A percentile compares a stretch with the other conserved stretches of the same genome.
These are phyloP conservation scores for Orthonevra nobilis DNA, from an alignment of 2,888 invertebrate genomes.

Conservation along the genomic window DNA sequence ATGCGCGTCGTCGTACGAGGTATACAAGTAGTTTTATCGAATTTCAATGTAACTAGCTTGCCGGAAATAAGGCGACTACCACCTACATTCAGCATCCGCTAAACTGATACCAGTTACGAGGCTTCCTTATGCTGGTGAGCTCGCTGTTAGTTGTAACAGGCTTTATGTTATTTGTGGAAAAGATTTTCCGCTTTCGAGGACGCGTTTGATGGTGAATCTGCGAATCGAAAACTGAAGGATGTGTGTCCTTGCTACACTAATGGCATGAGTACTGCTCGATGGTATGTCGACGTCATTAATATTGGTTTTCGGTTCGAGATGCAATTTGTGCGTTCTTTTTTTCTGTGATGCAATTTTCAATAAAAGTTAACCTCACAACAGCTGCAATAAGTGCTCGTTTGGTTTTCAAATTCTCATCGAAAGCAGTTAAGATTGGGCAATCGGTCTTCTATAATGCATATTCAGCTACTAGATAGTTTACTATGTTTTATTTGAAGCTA, in stretches of 20 bases:
- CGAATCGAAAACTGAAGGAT: no score
- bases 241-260: slow-evolving; percentile 30
- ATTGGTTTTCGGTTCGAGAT: background rate
- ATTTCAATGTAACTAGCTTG: slow-evolving; percentile 59
- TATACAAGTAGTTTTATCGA: slow-evolving; percentile 47
- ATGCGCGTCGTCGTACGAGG: background rate
- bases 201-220: slow-evolving; percentile 16
- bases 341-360: background rate
- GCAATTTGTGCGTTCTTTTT: background rate
- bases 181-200: slow-evolving; percentile 47
- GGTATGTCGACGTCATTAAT: background rate
- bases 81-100: slow-evolving; percentile 23
- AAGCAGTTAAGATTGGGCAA: slow-evolving; percentile 21
- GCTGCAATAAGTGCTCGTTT: no score
- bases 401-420: slow-evolving; percentile 23
- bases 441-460: slow-evolving; percentile 22
- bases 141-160: slow-evolving; percentile 43
- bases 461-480: background rate
- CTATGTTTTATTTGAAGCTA: slow-evolving; percentile 35
- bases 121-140: no score
- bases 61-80: slow-evolving; percentile 48
- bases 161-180: slow-evolving; percentile 42
- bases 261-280: slow-evolving; percentile 9
- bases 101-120: slow-evolving; percentile 5
- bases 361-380: no score